Evolutionary conservation across 2,888 invertebrate genomes (phyloP).

Genomic region (Isotomurus palustris): DNA sequence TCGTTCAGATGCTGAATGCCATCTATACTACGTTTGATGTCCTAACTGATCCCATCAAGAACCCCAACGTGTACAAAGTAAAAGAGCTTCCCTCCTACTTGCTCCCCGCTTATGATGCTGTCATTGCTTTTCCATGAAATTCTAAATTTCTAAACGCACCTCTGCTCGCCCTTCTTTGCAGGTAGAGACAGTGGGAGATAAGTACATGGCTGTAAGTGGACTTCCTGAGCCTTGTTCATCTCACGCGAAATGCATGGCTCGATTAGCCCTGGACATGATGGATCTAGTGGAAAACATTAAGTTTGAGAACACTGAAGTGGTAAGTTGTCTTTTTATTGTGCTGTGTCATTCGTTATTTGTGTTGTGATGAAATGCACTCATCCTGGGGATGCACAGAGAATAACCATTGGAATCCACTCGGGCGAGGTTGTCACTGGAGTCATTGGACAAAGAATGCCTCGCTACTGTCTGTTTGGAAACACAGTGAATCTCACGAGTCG

Average conservation of each 20-base stretch:
- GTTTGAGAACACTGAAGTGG: constrained; percentile 82
- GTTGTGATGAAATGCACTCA: not conserved
- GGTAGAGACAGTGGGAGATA: constrained; percentile 97
- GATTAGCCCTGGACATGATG: constrained; percentile 91
- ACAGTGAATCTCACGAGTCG: constrained; percentile 90
- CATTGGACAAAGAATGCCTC: constrained; percentile 89
- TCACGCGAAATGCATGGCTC: constrained; percentile 86
- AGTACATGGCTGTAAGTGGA: constrained; percentile 96
- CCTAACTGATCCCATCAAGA: constrained; percentile 83
- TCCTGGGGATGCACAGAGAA: constrained; percentile 59
- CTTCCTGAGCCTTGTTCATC: constrained; percentile 83
- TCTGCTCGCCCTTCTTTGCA: constrained; percentile 49
- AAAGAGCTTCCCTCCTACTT: not conserved
- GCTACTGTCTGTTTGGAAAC: constrained; percentile 89
- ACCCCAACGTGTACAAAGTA: constrained; percentile 94
- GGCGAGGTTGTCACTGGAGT: constrained; percentile 93
- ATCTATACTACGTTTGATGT: constrained; percentile 92
- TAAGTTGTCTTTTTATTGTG: constrained; percentile 53
- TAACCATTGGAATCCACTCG: constrained; percentile 90
- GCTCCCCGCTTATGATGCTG: not conserved
- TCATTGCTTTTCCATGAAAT: not conserved
- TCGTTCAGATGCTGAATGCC: constrained; percentile 87
- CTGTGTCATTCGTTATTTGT: not conserved
- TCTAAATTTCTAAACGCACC: not conserved
- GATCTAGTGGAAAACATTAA: constrained; percentile 81